Base-by-base conservation (phyloP, 2,888 invertebrate genomes). In the Eumerus sabulonum region DNA sequence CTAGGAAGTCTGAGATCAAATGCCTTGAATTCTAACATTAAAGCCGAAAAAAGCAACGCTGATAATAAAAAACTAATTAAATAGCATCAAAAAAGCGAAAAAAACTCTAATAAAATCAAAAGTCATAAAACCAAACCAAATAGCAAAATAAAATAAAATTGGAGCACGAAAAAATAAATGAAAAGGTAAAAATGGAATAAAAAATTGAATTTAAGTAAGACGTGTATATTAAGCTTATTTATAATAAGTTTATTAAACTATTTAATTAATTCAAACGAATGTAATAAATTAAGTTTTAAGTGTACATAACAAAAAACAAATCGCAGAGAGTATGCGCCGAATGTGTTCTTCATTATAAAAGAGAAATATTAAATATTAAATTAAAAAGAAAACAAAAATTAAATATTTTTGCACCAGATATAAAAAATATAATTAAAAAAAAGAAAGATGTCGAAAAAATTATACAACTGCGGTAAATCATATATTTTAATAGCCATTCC, bases 1-100 rank as follows among this genome's bases (percentile, higher is more conserved):
- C 77, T 63, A 74, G 59, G 63, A 79, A 79, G 73, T 79, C 77
- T 79, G 77, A 79, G 59, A 79, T 68, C 48, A 68, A 79, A 73
- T 79, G 77, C 77, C 77, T 79, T 79, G 66, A 67, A 77, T 63
- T 62, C 45, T 59, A 59, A 64, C 59, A 18, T 48, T 57, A 57
- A 73, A 67, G 40, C 27, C 3, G 27, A 27, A 27, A 27, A 27
- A 27, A 27, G 27, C 27, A 27, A 7, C 7, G 7, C 7, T 7
- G 50, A 60, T 1, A 12, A 40, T 12, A 38, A 56, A 56, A 50
- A 27, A 42, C 1, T 16, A 35, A 38, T 36, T 17, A 70, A 70
- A 45, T n/a, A 40, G 35, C 18, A 9, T 47, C 12, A 44, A 19
- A 35, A 59, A 57, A 14, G 5, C 13, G 27, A 40, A 45, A 36